phyloP scores from a whole-genome alignment of 1,140 invertebrate species.

The Cherax quadricarinatus region DNA sequence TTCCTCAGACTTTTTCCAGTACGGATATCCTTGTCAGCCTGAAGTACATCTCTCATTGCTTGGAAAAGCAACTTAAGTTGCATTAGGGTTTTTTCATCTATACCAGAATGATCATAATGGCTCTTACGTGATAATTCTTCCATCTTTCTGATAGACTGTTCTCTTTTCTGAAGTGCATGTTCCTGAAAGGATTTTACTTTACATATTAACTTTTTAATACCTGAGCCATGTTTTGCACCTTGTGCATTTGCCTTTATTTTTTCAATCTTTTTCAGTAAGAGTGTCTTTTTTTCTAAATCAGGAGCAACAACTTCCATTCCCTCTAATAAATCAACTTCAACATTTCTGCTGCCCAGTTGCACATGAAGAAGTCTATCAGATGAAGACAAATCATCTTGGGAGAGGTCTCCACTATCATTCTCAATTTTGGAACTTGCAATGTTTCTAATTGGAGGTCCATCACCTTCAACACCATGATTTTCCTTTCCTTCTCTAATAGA shows the following conservation, averaged over 20 bases:
- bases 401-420: neutral
- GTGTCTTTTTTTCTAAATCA: constrained; percentile 37
- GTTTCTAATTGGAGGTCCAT: neutral
- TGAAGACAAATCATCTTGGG: neutral
- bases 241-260: neutral
- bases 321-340: constrained; percentile 61
- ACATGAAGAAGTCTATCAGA: constrained; percentile 34
- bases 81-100: constrained; percentile 42
- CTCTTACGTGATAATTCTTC: constrained; percentile 44
- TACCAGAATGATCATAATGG: constrained; percentile 46
- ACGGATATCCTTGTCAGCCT: constrained; percentile 67
- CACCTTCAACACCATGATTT: neutral
- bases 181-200: constrained; percentile 37
- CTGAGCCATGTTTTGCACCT: constrained; percentile 9
- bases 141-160: constrained; percentile 60
- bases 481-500: neutral
- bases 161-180: constrained; percentile 33
- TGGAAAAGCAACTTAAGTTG: constrained; percentile 59
- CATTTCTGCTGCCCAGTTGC: constrained; percentile 24
- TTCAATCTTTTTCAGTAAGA: constrained; percentile 55
- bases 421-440: neutral
- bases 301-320: constrained; percentile 65
- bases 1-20: constrained; percentile 58
- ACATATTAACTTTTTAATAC: constrained; percentile 24
- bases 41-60: constrained; percentile 64